A percentile compares a stretch with the other conserved stretches of the same genome.
phyloP scores from a whole-genome alignment of 2,888 invertebrate genomes.

The Sesamia inferens region DNA sequence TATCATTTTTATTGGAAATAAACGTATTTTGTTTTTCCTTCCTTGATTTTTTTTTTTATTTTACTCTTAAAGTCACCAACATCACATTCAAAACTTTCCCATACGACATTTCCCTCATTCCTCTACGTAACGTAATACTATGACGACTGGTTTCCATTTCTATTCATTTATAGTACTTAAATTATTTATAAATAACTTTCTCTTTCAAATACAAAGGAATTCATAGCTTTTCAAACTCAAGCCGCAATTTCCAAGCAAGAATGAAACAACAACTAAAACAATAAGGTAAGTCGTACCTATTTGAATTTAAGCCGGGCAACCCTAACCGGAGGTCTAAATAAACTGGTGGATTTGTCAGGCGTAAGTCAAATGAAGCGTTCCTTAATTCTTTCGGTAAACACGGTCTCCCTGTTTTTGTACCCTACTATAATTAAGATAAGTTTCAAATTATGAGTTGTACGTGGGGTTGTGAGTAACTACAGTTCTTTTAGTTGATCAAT shows the following conservation, averaged over 20 bases:
- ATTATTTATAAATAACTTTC: neutral
- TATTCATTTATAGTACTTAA: neutral
- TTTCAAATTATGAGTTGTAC: constrained; percentile 51
- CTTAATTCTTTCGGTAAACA: constrained; percentile 69
- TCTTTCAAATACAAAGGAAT: neutral
- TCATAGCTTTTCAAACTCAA: neutral
- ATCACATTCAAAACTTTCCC: neutral
- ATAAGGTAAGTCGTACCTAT: neutral
- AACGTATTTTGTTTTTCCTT: too few relatives aligned
- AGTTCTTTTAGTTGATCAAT: constrained; percentile 1
- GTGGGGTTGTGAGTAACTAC: constrained; percentile 29
- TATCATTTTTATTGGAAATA: too few relatives aligned
- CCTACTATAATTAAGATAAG: constrained; percentile 67
- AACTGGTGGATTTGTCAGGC: constrained; percentile 53
- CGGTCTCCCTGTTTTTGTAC: constrained; percentile 56
- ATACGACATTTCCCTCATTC: neutral
- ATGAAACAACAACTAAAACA: neutral
- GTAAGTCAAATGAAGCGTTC: constrained; percentile 68
- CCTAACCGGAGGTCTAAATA: constrained; percentile 49
- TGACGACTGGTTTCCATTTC: neutral
- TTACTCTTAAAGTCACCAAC: neutral
- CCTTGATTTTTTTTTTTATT: neutral
- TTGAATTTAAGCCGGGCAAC: neutral
- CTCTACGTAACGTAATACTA: neutral
- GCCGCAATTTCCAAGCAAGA: neutral